Percentiles rank a stretch among this genome's conserved stretches.
Conservation (phyloP, 2,113 vertebrate genomes). For the Suricata suricatta region DNA sequence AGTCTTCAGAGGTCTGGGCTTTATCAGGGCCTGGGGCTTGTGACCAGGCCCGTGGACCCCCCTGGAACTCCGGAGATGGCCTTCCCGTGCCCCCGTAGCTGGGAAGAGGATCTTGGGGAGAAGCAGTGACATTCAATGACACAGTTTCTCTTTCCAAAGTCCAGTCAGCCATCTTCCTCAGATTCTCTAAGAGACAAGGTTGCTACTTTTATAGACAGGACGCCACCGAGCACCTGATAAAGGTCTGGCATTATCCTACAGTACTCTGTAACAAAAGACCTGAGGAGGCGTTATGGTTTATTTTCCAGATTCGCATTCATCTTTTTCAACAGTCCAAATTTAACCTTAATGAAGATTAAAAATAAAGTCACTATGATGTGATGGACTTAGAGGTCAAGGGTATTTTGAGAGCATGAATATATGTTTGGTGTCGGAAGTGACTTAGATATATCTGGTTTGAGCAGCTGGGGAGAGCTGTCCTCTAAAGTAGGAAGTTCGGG, state of each 20-base stretch:
- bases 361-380: too few species aligned
- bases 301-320: not conserved
- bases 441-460: not conserved
- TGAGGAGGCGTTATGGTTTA: not conserved
- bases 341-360: not conserved
- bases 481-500: too few species aligned
- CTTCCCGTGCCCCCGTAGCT: fast-evolving
- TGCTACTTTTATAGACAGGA: not conserved
- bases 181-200: not conserved
- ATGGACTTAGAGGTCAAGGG: too few species aligned
- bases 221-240: not conserved
- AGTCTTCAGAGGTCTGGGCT: fast-evolving
- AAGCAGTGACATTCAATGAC: not conserved
- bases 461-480: fast-evolving
- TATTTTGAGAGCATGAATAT: fast-evolving
- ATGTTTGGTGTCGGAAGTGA: not conserved
- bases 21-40: fast-evolving
- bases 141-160: not conserved
- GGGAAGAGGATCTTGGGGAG: not conserved
- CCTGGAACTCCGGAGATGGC: fast-evolving
- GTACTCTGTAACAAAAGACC: not conserved
- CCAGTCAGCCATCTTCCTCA: not conserved
- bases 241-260: not conserved
- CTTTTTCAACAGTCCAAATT: not conserved
- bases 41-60: fast-evolving